phyloP scores from a whole-genome alignment of 2,797 vertebrate genomes.

The Apogon hyalosoma region DNA sequence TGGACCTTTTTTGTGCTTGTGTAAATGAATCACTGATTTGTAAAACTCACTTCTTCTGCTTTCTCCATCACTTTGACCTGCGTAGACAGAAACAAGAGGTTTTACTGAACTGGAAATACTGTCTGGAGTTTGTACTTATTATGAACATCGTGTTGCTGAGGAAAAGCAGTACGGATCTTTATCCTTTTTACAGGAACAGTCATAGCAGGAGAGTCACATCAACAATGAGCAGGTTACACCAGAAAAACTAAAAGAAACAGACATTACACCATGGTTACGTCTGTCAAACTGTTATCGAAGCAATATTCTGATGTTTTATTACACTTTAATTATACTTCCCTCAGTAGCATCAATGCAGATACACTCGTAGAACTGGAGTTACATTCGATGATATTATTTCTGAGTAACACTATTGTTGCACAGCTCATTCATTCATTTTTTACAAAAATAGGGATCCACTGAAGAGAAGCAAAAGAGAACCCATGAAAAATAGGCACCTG shows the following conservation, averaged over 20 bases:
- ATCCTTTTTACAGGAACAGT: slow-evolving; percentile 9
- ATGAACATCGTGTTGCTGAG: slow-evolving; percentile 16
- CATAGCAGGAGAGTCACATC: slow-evolving; percentile 1
- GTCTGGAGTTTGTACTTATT: background rate
- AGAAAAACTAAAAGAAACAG: background rate
- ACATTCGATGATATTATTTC: no score
- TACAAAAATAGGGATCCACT: no score
- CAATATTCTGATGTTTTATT: no score
- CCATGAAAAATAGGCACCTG: no score
- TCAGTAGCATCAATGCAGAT: no score
- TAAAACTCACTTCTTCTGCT: slow-evolving; percentile 76
- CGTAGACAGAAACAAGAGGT: slow-evolving; percentile 13
- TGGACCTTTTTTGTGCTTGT: background rate
- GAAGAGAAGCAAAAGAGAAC: no score
- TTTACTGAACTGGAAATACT: background rate
- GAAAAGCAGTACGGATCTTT: slow-evolving; percentile 28
- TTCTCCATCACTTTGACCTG: slow-evolving; percentile 76
- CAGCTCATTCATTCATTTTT: no score
- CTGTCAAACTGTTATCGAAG: no score
- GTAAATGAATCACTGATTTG: slow-evolving; percentile 5
- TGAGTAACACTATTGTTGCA: no score
- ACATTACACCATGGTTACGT: no score
- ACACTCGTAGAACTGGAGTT: no score
- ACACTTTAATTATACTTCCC: no score
- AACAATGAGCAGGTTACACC: slow-evolving; percentile 16